phyloP scores from a whole-genome alignment of 2,888 invertebrate species.

The Drosophila vallismaia region DNA sequence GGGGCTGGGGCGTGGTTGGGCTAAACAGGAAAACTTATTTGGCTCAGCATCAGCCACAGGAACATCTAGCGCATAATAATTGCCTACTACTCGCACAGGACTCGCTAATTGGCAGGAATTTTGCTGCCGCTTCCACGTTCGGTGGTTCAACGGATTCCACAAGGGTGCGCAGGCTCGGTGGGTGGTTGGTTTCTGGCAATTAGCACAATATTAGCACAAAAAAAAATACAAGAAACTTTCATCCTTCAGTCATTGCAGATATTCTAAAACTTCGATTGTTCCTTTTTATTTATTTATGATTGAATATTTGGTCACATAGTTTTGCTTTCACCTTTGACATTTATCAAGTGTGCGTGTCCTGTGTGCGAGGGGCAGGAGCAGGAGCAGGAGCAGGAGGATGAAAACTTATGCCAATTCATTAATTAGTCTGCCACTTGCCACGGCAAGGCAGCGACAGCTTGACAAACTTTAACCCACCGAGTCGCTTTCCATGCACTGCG shows the following conservation, averaged over 20 bases:
- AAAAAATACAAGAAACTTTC: conserved; percentile 1
- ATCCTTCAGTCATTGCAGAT: neutral
- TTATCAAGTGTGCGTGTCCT: conserved; percentile 49
- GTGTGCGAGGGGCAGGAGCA: neutral
- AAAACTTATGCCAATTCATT: conserved; percentile 80
- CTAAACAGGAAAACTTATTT: conserved; percentile 30
- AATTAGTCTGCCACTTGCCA: conserved; percentile 72
- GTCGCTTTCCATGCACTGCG: neutral
- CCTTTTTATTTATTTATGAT: neutral
- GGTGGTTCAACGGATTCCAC: conserved; percentile 9
- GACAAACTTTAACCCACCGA: conserved; percentile 46
- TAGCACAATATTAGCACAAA: conserved; percentile 8
- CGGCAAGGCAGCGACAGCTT: conserved; percentile 39
- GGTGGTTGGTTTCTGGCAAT: conserved; percentile 10
- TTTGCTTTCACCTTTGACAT: conserved; percentile 50
- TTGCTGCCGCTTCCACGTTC: conserved; percentile 25
- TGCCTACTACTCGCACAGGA: conserved; percentile 37
- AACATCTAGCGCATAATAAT: conserved; percentile 43
- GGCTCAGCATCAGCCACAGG: conserved; percentile 27
- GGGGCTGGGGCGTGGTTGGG: neutral
- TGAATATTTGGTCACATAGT: conserved; percentile 9
- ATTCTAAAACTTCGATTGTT: neutral
- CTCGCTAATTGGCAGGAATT: conserved; percentile 40
- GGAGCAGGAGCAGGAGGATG: conserved; percentile 8
- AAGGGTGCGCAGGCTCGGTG: neutral